Evolutionary conservation across 2,113 vertebrate genomes (phyloP), one percentile per base, ranked within the genome.

Genomic region (Halichoerus grypus): DNA sequence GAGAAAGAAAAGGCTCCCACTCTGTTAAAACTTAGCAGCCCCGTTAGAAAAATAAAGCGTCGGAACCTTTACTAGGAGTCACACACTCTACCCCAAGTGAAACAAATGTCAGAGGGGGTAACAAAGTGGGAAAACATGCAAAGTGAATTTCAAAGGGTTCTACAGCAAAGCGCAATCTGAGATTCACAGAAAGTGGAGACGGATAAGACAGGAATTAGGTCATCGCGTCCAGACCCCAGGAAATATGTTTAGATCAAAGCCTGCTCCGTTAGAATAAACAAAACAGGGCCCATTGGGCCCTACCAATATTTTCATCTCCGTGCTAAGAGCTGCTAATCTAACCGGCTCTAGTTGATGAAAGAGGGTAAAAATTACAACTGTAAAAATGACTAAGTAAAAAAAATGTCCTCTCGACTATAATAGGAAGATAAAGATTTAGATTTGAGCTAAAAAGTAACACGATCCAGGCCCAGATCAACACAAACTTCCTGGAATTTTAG

Each of bases 231-330:
- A 98, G 97, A 98, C 96, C 97, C 97, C 97, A 96, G 97, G 94
- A 98, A 98, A 97, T 95, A 96, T 93, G 96, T 97, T 94, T 89
- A 98, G 98, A 98, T 98, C 97, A 98, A 98, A 98, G 97, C 94
- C 92, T 74, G 79, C 77, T 77, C 96, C 39, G 77, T 93, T 71
- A 96, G 96, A 88, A 95, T 97, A 98, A 97, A 97, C 94, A 98
- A 97, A 87, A 80, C 88, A 19, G 93, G 96, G 89, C 96, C 92
- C 95, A 80, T 22, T 86, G 93, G 95, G 93, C 55, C 67, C 49
- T 77, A 83, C 96, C 97, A 94, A 95, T 96, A 97, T 97, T 98
- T 97, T 95, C 97, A 97, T 97, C 94, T 97, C 95, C 0, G 81
- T 67, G 84, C 95, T 92, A 82, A 95, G 87, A 96, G 77, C 88